phyloP scores from a whole-genome alignment of 2,113 vertebrate species.

The Prunella himalayana region DNA sequence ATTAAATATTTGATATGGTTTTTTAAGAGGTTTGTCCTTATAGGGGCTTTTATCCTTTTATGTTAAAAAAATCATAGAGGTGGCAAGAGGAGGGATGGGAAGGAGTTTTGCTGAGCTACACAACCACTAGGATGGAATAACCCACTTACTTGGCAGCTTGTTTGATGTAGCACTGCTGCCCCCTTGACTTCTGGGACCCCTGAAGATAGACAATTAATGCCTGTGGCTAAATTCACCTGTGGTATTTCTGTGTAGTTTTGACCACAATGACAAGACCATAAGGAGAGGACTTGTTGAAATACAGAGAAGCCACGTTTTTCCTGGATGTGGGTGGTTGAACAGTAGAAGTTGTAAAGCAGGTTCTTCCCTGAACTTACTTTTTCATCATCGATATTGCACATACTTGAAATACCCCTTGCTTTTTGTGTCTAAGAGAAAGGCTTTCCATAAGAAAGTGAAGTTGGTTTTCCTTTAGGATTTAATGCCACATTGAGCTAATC shows the following conservation, averaged over 20 bases:
- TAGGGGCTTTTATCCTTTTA: not conserved
- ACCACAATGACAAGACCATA: not conserved
- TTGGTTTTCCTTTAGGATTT: not conserved
- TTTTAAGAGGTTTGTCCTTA: not conserved
- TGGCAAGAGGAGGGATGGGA: not conserved
- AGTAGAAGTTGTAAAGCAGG: not conserved
- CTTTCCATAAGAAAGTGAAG: not conserved
- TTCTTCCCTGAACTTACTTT: not conserved
- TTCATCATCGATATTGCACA: rapidly evolving
- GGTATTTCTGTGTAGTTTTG: not conserved
- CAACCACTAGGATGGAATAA: not conserved
- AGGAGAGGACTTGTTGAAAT: not conserved
- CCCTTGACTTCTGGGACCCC: rapidly evolving
- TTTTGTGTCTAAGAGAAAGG: not conserved
- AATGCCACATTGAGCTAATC: not conserved
- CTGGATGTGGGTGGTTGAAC: not conserved
- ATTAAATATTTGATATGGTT: not conserved
- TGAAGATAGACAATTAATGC: not conserved
- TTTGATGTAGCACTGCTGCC: not conserved
- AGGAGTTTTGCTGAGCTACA: not conserved
- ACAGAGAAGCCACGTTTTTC: not conserved
- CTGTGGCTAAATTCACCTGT: not conserved
- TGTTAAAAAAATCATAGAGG: not conserved
- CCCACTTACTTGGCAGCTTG: not conserved
- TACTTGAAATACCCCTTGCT: not conserved